These are phyloP conservation scores for Sebastes oblongus DNA, from an alignment of 2,797 vertebrate species.

Conservation along the genomic window DNA sequence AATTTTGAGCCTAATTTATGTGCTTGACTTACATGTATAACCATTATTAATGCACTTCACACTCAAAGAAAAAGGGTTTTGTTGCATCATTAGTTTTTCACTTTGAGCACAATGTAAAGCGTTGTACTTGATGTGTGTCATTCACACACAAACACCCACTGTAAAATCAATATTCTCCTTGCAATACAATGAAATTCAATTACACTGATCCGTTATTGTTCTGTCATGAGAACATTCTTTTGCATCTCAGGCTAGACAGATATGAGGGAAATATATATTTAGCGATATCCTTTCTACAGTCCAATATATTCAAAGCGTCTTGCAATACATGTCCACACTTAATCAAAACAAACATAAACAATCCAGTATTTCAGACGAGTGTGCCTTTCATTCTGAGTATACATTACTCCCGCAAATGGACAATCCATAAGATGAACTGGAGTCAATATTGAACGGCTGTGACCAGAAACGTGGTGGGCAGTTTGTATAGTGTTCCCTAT, in stretches of 20 bases:
- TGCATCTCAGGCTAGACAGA: conserved; percentile 6
- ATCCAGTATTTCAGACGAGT: not conserved
- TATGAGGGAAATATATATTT: conserved; percentile 2
- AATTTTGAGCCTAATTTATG: not conserved
- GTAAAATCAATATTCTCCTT: conserved; percentile 9
- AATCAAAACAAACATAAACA: conserved; percentile 10
- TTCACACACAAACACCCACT: not conserved
- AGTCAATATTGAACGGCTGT: conserved; percentile 3
- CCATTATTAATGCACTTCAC: not conserved
- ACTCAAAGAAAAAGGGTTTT: not conserved
- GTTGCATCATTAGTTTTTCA: not conserved
- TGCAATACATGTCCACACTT: conserved; percentile 6
- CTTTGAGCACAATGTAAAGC: not conserved
- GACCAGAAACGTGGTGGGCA: conserved; percentile 24
- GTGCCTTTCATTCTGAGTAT: conserved; percentile 3
- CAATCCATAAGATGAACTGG: conserved; percentile 42
- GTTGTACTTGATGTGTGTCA: not conserved
- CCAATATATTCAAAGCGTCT: conserved; percentile 18
- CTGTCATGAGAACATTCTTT: conserved; percentile 23
- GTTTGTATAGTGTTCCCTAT: conserved; percentile 25
- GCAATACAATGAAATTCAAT: conserved; percentile 30
- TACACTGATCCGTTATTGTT: conserved; percentile 33
- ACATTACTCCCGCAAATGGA: conserved; percentile 26
- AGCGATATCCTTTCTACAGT: not conserved
- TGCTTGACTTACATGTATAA: not conserved